These are phyloP conservation scores for Thecocarcelia acutangulata DNA, from an alignment of 2,888 invertebrate species.

Conservation along the genomic window DNA sequence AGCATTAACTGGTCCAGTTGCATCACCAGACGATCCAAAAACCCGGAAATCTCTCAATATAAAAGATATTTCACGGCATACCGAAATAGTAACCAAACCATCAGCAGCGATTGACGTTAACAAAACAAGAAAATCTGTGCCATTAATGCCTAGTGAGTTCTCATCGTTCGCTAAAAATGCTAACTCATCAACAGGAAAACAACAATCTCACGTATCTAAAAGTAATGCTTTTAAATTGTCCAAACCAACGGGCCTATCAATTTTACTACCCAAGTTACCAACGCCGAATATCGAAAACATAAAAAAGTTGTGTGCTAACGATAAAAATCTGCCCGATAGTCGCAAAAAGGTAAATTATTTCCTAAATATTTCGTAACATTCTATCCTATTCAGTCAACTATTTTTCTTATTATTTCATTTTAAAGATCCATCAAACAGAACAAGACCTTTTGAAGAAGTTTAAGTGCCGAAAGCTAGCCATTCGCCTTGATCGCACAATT, in stretches of 20 bases:
- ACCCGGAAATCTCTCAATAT: conserved; percentile 12
- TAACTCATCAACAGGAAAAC: conserved; percentile 17
- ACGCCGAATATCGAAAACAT: conserved; percentile 13
- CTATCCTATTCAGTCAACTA: not conserved
- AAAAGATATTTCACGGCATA: not conserved
- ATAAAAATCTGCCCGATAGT: conserved; percentile 19
- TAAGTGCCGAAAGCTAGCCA: conserved; percentile 49
- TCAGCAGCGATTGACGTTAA: not conserved
- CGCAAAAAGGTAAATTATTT: conserved; percentile 13
- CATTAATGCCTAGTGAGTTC: conserved; percentile 1
- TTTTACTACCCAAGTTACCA: conserved; percentile 30
- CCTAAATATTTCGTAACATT: not conserved
- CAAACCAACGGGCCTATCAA: conserved; percentile 15
- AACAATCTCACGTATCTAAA: not conserved
- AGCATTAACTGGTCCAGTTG: not conserved
- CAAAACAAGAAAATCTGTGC: conserved; percentile 44
- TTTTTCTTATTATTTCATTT: not conserved
- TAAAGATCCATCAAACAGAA: conserved; percentile 15
- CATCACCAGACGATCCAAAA: not conserved
- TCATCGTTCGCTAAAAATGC: not conserved
- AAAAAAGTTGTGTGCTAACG: conserved; percentile 21
- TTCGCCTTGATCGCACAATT: conserved; percentile 49
- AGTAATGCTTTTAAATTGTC: conserved; percentile 41
- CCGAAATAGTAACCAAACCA: not conserved
- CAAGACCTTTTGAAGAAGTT: conserved; percentile 4